phyloP scores from a whole-genome alignment of 2,113 vertebrate genomes.

The Heteronetta atricapilla region DNA sequence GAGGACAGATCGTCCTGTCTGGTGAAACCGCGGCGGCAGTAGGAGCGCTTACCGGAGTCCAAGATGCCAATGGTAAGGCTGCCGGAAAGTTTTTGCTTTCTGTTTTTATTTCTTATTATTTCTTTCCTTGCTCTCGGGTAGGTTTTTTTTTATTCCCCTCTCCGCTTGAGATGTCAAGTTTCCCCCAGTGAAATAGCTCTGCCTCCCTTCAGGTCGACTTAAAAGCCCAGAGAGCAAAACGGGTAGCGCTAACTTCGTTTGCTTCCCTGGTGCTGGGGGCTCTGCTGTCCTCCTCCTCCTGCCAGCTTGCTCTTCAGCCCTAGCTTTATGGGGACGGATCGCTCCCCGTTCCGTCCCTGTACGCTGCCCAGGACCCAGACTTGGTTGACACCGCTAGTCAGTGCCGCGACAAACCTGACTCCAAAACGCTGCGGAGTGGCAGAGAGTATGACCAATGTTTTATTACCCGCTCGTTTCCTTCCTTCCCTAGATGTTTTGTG shows the following conservation, averaged over 20 bases:
- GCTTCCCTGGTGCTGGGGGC: background rate
- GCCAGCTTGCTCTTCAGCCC: background rate
- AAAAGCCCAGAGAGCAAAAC: background rate
- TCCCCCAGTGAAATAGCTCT: background rate
- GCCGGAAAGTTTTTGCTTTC: too few species aligned
- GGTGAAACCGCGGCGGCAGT: slow-evolving; percentile 97
- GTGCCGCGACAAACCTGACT: background rate
- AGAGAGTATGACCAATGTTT: background rate
- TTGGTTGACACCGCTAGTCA: background rate
- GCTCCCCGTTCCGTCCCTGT: accelerated
- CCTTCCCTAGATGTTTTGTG: too few species aligned
- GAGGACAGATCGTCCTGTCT: slow-evolving; percentile 96
- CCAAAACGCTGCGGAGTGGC: background rate
- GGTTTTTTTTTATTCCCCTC: background rate
- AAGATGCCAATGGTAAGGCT: slow-evolving; percentile 88
- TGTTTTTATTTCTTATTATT: background rate
- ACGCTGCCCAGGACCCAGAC: background rate
- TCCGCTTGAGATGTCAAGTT: accelerated
- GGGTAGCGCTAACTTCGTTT: background rate
- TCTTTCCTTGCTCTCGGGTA: background rate
- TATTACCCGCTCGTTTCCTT: background rate
- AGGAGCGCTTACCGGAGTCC: slow-evolving; percentile 93
- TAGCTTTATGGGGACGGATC: background rate
- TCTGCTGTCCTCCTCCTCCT: background rate
- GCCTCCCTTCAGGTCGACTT: background rate